These are phyloP conservation scores for Nomada fabriciana DNA, from an alignment of 2,888 invertebrate genomes.

Conservation along the genomic window DNA sequence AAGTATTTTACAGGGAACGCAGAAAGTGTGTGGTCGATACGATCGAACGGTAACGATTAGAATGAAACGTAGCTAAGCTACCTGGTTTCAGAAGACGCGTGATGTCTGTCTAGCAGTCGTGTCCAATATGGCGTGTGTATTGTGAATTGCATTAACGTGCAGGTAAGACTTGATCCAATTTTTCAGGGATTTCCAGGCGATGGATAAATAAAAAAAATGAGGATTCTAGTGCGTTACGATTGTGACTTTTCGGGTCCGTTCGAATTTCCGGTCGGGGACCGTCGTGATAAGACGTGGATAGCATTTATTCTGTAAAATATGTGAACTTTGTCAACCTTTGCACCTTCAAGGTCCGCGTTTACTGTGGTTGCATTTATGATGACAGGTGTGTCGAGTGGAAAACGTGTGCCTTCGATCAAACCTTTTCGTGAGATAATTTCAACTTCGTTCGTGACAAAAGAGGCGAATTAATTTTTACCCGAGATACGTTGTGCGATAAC, in stretches of 20 bases:
- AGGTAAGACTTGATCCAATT: slow-evolving; percentile 74
- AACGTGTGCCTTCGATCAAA: background rate
- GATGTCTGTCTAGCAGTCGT: slow-evolving; percentile 70
- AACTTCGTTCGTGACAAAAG: background rate
- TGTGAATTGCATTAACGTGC: slow-evolving; percentile 73
- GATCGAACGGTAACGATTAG: slow-evolving; percentile 45
- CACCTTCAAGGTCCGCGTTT: slow-evolving; percentile 58
- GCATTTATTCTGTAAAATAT: slow-evolving; percentile 52
- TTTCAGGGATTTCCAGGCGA: slow-evolving; percentile 34
- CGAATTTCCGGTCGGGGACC: background rate
- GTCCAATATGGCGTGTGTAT: slow-evolving; percentile 80
- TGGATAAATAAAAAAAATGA: slow-evolving; percentile 3
- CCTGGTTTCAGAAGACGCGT: slow-evolving; percentile 48
- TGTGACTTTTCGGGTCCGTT: background rate
- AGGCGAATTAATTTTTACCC: background rate
- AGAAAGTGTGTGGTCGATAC: slow-evolving; percentile 45
- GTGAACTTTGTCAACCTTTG: slow-evolving; percentile 58
- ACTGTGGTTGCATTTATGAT: slow-evolving; percentile 48
- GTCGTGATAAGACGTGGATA: background rate
- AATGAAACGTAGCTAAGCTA: slow-evolving; percentile 40
- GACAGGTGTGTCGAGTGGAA: slow-evolving; percentile 39
- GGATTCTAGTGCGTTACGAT: background rate
- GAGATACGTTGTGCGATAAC: slow-evolving; percentile 8
- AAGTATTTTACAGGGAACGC: slow-evolving; percentile 22
- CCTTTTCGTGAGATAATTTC: background rate